Evolutionary conservation across 2,888 invertebrate species (phyloP), one percentile per base, ranked within the genome.

Genomic region (Chironomus tentans): DNA sequence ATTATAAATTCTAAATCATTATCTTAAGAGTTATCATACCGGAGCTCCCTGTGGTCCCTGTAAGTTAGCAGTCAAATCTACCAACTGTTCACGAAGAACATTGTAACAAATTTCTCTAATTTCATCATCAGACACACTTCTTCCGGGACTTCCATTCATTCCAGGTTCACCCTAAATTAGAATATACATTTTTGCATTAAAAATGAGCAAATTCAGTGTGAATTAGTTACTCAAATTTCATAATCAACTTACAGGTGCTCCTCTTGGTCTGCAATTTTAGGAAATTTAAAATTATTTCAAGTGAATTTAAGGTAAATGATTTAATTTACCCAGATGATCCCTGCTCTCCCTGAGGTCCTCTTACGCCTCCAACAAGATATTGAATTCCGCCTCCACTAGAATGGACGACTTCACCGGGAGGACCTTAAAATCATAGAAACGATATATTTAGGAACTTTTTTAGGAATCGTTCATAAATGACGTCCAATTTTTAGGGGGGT

Each of bases 71-170:
- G 74, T 74, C 12, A 74, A 15, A 6, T 74, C 74, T n/a, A 24
- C 48, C 2, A 74, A 10, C 12, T 74, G 74, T 38, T 48, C 93
- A 87, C 92, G 87, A 69, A 95, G 86, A 70, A 95, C 88, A 70
- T 89, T 88, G 79, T 91, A 89, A 81, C 94, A 94, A 79, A 95
- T 91, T 79, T 93, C 93, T 78, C 91, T 86, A 18, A 95, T 87
- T 83, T 94, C 93, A 4, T 86, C 85, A 82, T 93, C 93, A 0
- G 89, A 86, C 78, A 90, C 87, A 79, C 88, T 88, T 78, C 65
- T 38, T 62, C 76, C 76, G 7, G 76, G 76, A 12, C n/a, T 12
- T 28, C 76, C 68, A 65, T 65, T 68, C 24, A 50, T 24, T 15
- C 76, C 68, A 28, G 76, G 68, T 0, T 47, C 28, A n/a, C 69